Conservation (phyloP, 1,140 invertebrate species). For the Drosophila arizonae region DNA sequence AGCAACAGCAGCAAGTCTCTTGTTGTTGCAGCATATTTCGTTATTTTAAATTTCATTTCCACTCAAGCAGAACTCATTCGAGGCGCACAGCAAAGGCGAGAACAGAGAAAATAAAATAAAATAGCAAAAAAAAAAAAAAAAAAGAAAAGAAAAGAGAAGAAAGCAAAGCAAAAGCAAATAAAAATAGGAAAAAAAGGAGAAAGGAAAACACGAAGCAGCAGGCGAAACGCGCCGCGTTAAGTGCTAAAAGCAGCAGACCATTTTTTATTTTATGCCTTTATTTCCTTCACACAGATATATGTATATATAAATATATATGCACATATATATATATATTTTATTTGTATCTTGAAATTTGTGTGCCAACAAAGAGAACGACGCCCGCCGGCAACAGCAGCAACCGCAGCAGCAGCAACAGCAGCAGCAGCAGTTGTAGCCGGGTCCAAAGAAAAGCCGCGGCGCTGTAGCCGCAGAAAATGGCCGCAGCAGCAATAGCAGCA, state of each 20-base stretch:
- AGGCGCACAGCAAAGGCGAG: conserved; percentile 31
- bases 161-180: not conserved
- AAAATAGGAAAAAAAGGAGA: not conserved
- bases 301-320: not conserved
- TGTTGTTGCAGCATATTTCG: conserved; percentile 45
- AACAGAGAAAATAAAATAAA: conserved; percentile 15
- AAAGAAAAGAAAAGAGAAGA: not conserved
- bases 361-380: conserved; percentile 46
- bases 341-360: conserved; percentile 30
- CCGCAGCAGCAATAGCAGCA: conserved; percentile 23
- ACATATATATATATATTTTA: not conserved
- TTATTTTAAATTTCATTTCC: conserved; percentile 68
- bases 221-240: conserved; percentile 23
- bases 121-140: not conserved
- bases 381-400: conserved; percentile 17
- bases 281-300: not conserved
- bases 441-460: conserved; percentile 20
- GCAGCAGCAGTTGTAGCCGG: conserved; percentile 16
- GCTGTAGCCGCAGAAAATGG: conserved; percentile 43
- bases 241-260: conserved; percentile 30
- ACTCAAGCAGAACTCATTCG: conserved; percentile 52
- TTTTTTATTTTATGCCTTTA: conserved; percentile 19
- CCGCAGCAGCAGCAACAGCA: conserved; percentile 15
- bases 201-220: not conserved
- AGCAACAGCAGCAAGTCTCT: conserved; percentile 8